phyloP scores from a whole-genome alignment of 2,797 vertebrate genomes.

The Sciurus carolinensis region DNA sequence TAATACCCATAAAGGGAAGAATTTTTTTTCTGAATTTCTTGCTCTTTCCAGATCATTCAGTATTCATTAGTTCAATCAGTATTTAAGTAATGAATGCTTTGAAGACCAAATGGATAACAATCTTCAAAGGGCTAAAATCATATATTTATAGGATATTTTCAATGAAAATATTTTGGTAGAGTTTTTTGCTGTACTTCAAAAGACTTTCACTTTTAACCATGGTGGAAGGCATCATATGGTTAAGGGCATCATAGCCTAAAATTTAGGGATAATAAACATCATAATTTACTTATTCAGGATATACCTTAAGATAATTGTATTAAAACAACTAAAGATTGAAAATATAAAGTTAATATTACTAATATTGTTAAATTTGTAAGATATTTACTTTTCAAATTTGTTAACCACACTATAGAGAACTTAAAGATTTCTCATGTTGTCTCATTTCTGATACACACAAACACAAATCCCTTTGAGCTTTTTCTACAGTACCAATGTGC shows the following conservation, averaged over 20 bases:
- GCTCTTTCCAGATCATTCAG: background rate
- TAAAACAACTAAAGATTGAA: background rate
- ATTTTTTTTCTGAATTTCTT: background rate
- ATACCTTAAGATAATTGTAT: background rate
- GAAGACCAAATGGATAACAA: background rate
- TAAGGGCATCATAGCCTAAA: background rate
- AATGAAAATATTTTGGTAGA: background rate
- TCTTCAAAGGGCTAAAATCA: background rate
- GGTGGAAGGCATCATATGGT: background rate
- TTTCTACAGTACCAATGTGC: constrained; percentile 36
- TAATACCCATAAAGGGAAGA: background rate
- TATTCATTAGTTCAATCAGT: background rate
- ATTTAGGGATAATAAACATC: background rate
- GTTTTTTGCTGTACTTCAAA: background rate
- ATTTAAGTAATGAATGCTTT: background rate
- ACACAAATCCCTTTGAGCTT: background rate
- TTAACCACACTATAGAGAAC: background rate
- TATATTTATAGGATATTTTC: background rate
- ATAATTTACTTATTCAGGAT: background rate
- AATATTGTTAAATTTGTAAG: background rate
- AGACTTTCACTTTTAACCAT: background rate
- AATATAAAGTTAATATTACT: background rate
- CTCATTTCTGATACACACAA: background rate
- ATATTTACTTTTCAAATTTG: background rate
- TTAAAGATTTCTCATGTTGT: background rate